Evolutionary conservation across 2,113 vertebrate species (phyloP), one percentile per base, ranked within the genome.

Genomic region (Pachypanchax playfairii): DNA sequence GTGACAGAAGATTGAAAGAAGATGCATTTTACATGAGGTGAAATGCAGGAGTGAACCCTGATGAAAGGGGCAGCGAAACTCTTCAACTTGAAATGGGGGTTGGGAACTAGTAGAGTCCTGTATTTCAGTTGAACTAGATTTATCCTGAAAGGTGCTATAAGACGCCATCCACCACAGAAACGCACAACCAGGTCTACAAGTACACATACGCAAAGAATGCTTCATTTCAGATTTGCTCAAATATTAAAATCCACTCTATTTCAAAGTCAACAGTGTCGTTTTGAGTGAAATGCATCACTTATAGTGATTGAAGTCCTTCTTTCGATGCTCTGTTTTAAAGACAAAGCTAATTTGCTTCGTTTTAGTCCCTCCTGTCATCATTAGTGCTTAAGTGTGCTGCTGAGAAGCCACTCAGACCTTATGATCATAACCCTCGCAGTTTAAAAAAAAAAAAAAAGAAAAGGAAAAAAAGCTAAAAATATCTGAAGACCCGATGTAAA

Each of bases 1-100:
- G 42, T 20, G 20, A 46, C 46, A 65, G 31, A 49, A 73, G 35
- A 77, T 73, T 63, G 64, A 25, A 68, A 28, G 57, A 17, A 28
- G 48, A 84, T 85, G 70, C 58, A 84, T 87, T 83, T 88, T 88
- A 83, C 31, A 85, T 83, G 82, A 85, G 76, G 41, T 36, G 49
- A 73, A 75, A 71, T 56, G 62, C 55, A 60, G 55, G 33, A 49
- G 9, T 61, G 67, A 79, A 52, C 46, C 31, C 53, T 58, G 62
- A 25, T 57, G 46, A 71, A 52, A 25, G 52, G 42, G 22, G 18
- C 50, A 60, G 47, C 39, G 67, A 10, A 80, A 63, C 28, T 50
- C 59, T 31, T 38, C 38, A 62, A 38, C n/a, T n/a, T n/a, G 38
- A 63, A 61, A 46, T 24, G 22, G n/a, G 14, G 46, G 6, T 24